These are phyloP conservation scores for Neotoma lepida DNA, from an alignment of 2,113 vertebrate species.

Conservation along the genomic window DNA sequence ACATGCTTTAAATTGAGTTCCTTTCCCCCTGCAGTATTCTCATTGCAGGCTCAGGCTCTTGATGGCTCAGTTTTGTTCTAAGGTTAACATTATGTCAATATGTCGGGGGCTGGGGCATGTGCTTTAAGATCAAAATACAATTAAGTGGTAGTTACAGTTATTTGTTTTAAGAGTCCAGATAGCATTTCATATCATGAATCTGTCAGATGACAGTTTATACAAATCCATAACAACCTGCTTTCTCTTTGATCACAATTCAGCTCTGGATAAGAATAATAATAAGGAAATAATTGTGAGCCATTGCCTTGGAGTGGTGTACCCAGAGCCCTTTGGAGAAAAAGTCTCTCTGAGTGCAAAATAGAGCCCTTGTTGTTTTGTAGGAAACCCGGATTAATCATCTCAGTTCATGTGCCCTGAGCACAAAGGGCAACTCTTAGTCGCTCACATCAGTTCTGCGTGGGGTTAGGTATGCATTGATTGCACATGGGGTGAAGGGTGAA, in stretches of 20 bases:
- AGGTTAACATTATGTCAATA: slow-evolving; percentile 59
- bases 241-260: slow-evolving; percentile 58
- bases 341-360: not conserved
- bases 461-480: not conserved
- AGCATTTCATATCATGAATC: slow-evolving; percentile 71
- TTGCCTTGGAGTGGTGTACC: not conserved
- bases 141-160: slow-evolving; percentile 79
- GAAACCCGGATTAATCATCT: slow-evolving; percentile 50
- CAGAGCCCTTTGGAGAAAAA: slow-evolving; percentile 40
- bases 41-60: slow-evolving; percentile 44
- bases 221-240: slow-evolving; percentile 66
- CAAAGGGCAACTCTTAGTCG: not conserved
- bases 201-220: slow-evolving; percentile 63
- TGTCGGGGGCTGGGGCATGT: slow-evolving; percentile 47
- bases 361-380: slow-evolving; percentile 9
- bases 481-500: not conserved
- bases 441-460: slow-evolving; percentile 13
- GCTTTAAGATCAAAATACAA: slow-evolving; percentile 76
- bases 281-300: slow-evolving; percentile 25
- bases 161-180: slow-evolving; percentile 79
- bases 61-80: slow-evolving; percentile 57
- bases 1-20: slow-evolving; percentile 46
- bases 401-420: not conserved
- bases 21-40: slow-evolving; percentile 31
- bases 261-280: slow-evolving; percentile 13